Conservation (phyloP, 1,140 invertebrate genomes). For the Triops cancriformis region DNA sequence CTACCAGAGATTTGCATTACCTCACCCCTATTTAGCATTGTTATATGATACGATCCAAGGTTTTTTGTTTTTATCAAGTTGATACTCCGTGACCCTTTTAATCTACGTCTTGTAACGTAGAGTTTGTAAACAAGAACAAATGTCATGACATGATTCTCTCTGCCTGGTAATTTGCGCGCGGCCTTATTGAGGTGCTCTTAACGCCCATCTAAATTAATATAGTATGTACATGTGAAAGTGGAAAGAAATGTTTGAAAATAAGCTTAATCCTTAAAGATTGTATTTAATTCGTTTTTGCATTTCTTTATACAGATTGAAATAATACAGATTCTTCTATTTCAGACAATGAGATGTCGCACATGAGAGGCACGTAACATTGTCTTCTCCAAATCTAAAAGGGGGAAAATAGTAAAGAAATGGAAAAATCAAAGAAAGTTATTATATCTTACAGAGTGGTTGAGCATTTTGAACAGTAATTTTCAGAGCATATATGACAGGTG, state of each 20-base stretch:
- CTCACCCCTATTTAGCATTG: not conserved
- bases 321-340: constrained; percentile 7
- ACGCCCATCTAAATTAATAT: not conserved
- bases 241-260: not conserved
- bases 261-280: not conserved
- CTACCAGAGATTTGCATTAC: constrained; percentile 9
- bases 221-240: not conserved
- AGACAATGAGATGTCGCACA: constrained; percentile 8
- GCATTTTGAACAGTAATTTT: constrained; percentile 14
- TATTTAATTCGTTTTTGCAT: not conserved
- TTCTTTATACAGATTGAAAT: constrained; percentile 17
- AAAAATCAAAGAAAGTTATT: not conserved
- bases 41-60: not conserved
- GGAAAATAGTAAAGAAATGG: not conserved
- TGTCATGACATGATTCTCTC: constrained; percentile 6
- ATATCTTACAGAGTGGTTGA: constrained; percentile 16
- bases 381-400: constrained; percentile 16
- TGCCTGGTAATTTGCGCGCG: not conserved
- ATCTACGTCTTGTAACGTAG: not conserved
- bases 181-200: constrained; percentile 10
- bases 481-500: not conserved
- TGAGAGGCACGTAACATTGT: not conserved
- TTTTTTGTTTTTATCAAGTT: not conserved
- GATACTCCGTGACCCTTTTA: not conserved
- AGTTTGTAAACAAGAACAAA: not conserved